Conservation (phyloP, 1,140 invertebrate species). For the Calycopis cecrops region DNA sequence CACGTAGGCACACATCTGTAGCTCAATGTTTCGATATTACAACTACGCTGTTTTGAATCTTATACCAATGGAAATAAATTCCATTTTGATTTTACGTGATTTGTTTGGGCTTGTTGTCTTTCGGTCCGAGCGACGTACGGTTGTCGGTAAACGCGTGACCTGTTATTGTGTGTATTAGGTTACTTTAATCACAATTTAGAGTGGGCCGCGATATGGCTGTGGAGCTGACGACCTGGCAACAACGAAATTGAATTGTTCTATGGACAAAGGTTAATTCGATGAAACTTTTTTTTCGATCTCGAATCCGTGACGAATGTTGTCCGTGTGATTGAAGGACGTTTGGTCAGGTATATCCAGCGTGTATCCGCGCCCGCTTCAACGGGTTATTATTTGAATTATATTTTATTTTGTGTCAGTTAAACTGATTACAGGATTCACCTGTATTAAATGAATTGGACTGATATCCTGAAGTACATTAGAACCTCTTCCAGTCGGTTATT, state of each 20-base stretch:
- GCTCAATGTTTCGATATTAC: constrained; percentile 40
- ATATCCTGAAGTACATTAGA: no score
- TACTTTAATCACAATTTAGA: constrained; percentile 73
- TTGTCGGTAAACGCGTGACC: constrained; percentile 68
- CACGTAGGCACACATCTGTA: constrained; percentile 63
- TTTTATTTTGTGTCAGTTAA: no score
- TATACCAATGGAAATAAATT: constrained; percentile 13
- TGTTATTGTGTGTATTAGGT: constrained; percentile 73
- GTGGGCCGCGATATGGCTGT: constrained; percentile 67
- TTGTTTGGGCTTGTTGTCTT: constrained; percentile 39
- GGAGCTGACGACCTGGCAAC: constrained; percentile 58
- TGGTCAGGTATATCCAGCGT: background rate
- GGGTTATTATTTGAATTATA: no score
- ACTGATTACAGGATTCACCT: no score
- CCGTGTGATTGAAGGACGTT: background rate
- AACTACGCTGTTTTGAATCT: constrained; percentile 22
- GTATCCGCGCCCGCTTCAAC: no score
- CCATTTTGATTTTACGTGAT: constrained; percentile 15
- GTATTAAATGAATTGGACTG: no score
- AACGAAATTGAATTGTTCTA: constrained; percentile 58
- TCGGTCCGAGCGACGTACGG: constrained; percentile 36
- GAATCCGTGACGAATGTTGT: background rate
- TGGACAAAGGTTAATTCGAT: constrained; percentile 20
- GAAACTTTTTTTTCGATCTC: constrained; percentile 3
- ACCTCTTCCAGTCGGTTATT: no score